phyloP scores from a whole-genome alignment of 2,888 invertebrate species.

The Drosophila neoperkinsi region DNA sequence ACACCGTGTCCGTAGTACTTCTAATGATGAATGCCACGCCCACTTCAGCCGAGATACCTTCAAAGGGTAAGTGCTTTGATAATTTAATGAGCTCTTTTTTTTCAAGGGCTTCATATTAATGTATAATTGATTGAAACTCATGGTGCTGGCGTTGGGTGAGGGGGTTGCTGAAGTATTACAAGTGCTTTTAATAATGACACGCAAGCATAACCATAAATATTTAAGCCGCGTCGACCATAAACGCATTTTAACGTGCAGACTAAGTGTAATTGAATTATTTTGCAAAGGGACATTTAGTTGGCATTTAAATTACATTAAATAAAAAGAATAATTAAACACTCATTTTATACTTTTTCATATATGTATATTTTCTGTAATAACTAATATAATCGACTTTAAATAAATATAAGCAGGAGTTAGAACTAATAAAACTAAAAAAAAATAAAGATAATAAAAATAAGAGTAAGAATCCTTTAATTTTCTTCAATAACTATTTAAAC shows the following conservation, averaged over 20 bases:
- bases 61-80: conserved; percentile 83
- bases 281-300: background rate
- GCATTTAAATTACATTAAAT: background rate
- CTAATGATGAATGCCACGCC: conserved; percentile 75
- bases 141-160: background rate
- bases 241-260: conserved; percentile 6
- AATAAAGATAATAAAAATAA: background rate
- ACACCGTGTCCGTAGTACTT: conserved; percentile 53
- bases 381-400: background rate
- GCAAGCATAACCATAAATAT: conserved; percentile 5
- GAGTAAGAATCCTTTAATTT: background rate
- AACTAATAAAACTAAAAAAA: background rate
- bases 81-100: conserved; percentile 68
- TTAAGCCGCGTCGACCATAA: conserved; percentile 7
- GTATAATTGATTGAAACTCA: conserved; percentile 47
- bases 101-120: conserved; percentile 55
- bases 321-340: background rate
- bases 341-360: background rate
- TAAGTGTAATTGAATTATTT: background rate
- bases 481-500: background rate
- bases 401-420: background rate
- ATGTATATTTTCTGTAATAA: background rate
- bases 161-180: conserved; percentile 19
- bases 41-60: conserved; percentile 81
- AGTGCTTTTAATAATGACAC: conserved; percentile 34